Evolutionary conservation across 1,140 invertebrate species (phyloP).

Genomic region (Drosophila leontia): DNA sequence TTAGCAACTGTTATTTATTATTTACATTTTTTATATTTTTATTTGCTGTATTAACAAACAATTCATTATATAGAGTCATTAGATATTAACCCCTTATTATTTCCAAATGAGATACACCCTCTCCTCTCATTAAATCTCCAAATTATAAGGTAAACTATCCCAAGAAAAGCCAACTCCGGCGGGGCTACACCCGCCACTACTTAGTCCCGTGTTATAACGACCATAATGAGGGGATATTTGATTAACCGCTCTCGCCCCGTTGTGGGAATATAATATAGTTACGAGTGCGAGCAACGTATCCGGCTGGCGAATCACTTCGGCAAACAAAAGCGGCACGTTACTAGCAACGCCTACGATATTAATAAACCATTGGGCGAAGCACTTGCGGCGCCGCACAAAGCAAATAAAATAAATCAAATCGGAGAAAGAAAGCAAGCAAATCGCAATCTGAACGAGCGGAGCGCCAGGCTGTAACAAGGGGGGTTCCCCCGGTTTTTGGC

Average conservation of each 20-base stretch:
- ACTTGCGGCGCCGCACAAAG: slow-evolving; percentile 83
- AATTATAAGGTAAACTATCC: slow-evolving; percentile 26
- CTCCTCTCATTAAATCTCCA: slow-evolving; percentile 1
- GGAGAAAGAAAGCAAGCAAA: slow-evolving; percentile 70
- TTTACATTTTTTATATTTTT: background rate
- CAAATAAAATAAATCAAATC: slow-evolving; percentile 85
- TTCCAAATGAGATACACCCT: background rate
- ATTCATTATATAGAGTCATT: background rate
- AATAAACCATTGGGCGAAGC: slow-evolving; percentile 74
- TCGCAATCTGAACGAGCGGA: slow-evolving; percentile 71
- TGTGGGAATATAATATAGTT: slow-evolving; percentile 48
- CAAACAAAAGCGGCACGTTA: slow-evolving; percentile 62
- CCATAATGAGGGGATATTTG: slow-evolving; percentile 53
- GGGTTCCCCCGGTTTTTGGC: slow-evolving; percentile 47
- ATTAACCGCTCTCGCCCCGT: slow-evolving; percentile 58
- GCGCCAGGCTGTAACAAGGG: slow-evolving; percentile 68
- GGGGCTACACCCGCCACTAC: slow-evolving; percentile 1
- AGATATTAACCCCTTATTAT: slow-evolving; percentile 4
- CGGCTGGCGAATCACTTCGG: slow-evolving; percentile 55
- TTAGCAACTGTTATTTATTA: background rate
- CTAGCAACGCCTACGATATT: slow-evolving; percentile 78
- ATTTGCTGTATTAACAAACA: background rate
- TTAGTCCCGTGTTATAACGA: slow-evolving; percentile 31
- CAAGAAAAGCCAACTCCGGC: background rate
- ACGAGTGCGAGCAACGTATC: slow-evolving; percentile 40